Evolutionary conservation across 2,888 invertebrate species (phyloP), one percentile per base, ranked within the genome.

Genomic region (Brenthis daphne): DNA sequence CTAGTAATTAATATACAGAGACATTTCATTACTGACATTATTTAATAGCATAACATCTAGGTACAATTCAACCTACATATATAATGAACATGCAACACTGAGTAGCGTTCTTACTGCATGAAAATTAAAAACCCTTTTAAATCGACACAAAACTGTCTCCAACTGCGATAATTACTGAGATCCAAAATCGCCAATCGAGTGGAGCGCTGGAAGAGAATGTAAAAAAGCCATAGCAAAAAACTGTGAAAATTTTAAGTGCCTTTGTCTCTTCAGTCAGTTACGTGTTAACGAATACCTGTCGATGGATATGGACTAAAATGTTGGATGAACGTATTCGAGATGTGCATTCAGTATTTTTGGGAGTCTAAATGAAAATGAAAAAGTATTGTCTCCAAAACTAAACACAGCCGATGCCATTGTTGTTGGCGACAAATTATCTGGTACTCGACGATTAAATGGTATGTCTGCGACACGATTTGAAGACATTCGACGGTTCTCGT

Each of bases 241-340:
- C 53, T 54, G 61, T 61, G 61, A 61, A 67, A 65, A 67, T 48
- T 61, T 47, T 24, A 37, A 61, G 55, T 61, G 48, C 67, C 67
- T 67, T 61, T 67, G 61, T 67, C 61, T 57, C 43, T 50, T 73
- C 75, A 75, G 70, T 74, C 73, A 75, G 79, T 81, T 79, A 79
- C 79, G 75, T 73, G 70, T 72, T 79, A 82, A 80, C 78, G 79
- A 70, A 83, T 87, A 88, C 85, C 87, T 88, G 87, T 81, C 87
- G 85, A 87, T 86, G 78, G 82, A 85, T 76, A 68, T 73, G 77
- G 80, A 82, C 82, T 76, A 81, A 89, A 89, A 88, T 87, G 87
- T 74, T 81, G 70, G 76, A 77, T 74, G 74, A 79, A 77, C 74
- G 76, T 20, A 12, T 57, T 55, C 20, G 43, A 57, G 16, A 33